Evolutionary conservation across 2,888 invertebrate species (phyloP).

Genomic region (Eristalis pertinax): DNA sequence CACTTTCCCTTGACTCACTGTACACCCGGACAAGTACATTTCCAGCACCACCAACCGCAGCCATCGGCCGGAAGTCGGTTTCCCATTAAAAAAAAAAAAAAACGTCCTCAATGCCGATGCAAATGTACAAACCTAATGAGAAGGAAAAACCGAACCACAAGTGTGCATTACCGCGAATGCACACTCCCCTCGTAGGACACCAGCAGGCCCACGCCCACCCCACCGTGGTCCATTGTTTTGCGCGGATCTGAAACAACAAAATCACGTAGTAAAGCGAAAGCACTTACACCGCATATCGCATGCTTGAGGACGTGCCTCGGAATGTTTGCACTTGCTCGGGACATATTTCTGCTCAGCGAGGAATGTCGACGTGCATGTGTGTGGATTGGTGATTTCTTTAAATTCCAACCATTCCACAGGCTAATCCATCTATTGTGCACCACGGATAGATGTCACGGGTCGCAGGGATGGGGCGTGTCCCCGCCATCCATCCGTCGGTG

Average conservation of each 20-base stretch:
- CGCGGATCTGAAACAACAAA: conserved; percentile 38
- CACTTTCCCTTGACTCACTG: background rate
- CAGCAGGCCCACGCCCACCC: background rate
- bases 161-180: background rate
- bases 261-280: conserved; percentile 43
- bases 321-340: conserved; percentile 40
- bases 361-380: background rate
- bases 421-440: conserved; percentile 55
- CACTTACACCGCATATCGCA: conserved; percentile 39
- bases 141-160: background rate
- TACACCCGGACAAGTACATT: background rate
- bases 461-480: too few relatives aligned
- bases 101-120: background rate
- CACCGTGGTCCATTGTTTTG: background rate
- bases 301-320: conserved; percentile 33
- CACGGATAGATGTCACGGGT: conserved; percentile 46
- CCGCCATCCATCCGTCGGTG: background rate
- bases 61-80: background rate
- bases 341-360: conserved; percentile 24
- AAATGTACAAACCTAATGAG: background rate
- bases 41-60: background rate
- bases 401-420: conserved; percentile 39
- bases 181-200: background rate
- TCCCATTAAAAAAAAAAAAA: background rate
- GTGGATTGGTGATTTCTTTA: conserved; percentile 7